phyloP scores from a whole-genome alignment of 2,888 invertebrate genomes.

The Hermaeophaga mercurialis region DNA sequence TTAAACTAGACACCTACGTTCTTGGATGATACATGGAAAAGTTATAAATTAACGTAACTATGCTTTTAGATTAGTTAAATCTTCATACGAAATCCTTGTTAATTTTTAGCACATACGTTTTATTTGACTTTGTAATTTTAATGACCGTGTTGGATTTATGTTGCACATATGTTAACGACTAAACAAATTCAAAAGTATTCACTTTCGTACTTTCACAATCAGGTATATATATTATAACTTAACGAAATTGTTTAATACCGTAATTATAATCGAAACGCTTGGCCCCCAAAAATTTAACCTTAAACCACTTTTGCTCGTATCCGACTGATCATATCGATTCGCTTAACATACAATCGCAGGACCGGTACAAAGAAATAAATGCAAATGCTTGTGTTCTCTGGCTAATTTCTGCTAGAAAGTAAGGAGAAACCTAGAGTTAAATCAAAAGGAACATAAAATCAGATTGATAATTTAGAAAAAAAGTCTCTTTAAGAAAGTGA shows the following conservation, averaged over 20 bases:
- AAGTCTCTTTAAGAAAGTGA: too few relatives aligned
- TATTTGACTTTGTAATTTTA: neutral
- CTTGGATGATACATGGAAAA: too few relatives aligned
- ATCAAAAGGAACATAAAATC: too few relatives aligned
- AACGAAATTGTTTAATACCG: slow-evolving; percentile 1
- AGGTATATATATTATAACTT: neutral
- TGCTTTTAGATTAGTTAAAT: too few relatives aligned
- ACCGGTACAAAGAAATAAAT: too few relatives aligned
- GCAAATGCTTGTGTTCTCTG: too few relatives aligned
- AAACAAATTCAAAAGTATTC: neutral
- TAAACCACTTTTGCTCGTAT: slow-evolving; percentile 10
- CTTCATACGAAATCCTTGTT: neutral
- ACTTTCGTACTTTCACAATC: slow-evolving; percentile 6
- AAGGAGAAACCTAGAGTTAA: too few relatives aligned
- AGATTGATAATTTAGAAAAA: too few relatives aligned
- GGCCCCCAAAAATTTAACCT: slow-evolving; percentile 8
- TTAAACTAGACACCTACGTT: too few relatives aligned
- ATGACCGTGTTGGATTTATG: neutral
- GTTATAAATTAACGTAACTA: too few relatives aligned
- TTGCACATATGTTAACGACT: neutral
- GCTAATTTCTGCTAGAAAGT: too few relatives aligned
- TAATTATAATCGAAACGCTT: neutral
- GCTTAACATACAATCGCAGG: too few relatives aligned
- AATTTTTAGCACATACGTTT: neutral
- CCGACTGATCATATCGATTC: slow-evolving; percentile 13